Percentiles rank a stretch among this genome's conserved stretches.
Conservation (phyloP, 2,113 vertebrate genomes). For the Carettochelys insculpta region DNA sequence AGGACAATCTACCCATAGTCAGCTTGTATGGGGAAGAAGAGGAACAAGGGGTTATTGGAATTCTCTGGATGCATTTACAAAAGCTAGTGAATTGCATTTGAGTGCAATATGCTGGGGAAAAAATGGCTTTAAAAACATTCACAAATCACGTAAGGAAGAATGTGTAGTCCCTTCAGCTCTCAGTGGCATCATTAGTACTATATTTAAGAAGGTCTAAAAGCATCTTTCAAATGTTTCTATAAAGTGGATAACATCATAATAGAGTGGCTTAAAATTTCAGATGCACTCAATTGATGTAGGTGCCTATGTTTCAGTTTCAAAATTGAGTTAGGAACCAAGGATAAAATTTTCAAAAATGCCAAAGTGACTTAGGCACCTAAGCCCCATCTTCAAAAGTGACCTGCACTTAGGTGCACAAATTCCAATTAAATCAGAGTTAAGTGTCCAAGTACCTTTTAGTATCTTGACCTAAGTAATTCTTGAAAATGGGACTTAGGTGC, state of each 20-base stretch:
- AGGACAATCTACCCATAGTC: not conserved
- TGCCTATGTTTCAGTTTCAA: not conserved
- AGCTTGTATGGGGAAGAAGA: not conserved
- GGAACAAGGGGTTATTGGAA: constrained; percentile 3
- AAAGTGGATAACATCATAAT: not conserved
- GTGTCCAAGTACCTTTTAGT: not conserved
- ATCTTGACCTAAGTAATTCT: not conserved
- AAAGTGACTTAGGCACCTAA: not conserved
- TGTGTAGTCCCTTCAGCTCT: not conserved
- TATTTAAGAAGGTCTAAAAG: not conserved
- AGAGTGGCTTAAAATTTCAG: not conserved
- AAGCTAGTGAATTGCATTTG: not conserved
- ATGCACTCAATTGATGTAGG: not conserved
- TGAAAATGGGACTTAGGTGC: not conserved
- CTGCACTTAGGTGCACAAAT: not conserved
- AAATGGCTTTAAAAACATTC: not conserved
- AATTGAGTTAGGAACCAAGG: not conserved
- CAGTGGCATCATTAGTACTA: not conserved
- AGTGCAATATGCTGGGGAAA: not conserved
- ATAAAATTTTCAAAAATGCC: not conserved
- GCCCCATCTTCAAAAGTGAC: not conserved
- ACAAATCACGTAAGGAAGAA: not conserved
- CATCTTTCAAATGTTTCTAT: not conserved
- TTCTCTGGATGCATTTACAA: not conserved
- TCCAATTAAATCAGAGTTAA: too few species aligned